Percentiles rank a stretch among this genome's conserved stretches.
These are phyloP conservation scores for Micromussa lordhowensis DNA, from an alignment of 92 coral and sea anemone genomes.

Conservation along the genomic window DNA sequence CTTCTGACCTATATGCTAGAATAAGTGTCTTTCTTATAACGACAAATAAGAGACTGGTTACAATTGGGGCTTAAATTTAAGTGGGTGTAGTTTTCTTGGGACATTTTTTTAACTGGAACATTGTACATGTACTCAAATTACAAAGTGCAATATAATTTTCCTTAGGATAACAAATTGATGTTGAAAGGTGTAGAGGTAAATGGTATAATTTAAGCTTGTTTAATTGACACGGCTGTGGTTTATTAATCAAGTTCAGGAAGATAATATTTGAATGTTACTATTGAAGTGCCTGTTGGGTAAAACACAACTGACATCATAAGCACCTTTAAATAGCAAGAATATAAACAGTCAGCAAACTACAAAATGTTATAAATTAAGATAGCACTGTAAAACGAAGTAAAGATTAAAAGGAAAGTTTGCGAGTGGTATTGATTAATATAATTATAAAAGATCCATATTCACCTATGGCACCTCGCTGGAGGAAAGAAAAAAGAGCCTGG, in stretches of 20 bases:
- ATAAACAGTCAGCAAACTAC: neutral
- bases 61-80: neutral
- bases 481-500: neutral
- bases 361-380: neutral
- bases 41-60: neutral
- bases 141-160: neutral
- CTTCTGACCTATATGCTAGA: neutral
- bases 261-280: neutral
- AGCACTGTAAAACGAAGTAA: neutral
- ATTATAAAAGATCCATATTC: neutral
- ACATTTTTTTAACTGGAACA: neutral
- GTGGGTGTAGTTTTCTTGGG: neutral
- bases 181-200: neutral
- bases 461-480: neutral
- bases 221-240: neutral
- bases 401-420: neutral
- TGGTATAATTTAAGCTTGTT: neutral
- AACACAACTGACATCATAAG: neutral
- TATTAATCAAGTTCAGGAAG: neutral
- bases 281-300: neutral
- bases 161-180: constrained; percentile 6
- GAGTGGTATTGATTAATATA: neutral
- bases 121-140: neutral
- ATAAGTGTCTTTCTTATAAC: neutral
- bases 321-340: neutral